Base-by-base conservation (phyloP, 2,888 invertebrate species). In the Leucophenga maculata region DNA sequence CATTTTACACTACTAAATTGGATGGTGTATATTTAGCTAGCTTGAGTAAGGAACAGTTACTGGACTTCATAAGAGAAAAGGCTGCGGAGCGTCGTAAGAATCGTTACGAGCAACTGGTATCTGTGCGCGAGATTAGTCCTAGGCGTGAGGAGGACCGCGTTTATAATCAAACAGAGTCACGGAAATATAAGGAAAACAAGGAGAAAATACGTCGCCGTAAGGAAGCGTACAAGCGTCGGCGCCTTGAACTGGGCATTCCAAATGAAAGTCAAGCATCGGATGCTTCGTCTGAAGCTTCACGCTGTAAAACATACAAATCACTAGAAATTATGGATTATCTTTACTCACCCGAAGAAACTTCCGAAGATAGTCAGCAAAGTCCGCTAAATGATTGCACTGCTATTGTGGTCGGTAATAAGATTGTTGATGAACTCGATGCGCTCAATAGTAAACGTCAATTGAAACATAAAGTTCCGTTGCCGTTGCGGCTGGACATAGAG, bases 111-210 rank as follows among this genome's bases (percentile, higher is more conserved):
- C 79, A 83, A 0, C 89, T 93, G 8, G 92, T 92, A 4, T 91
- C 91, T 22, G 92, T 93, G 77, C 89, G 92, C 69, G 90, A 92
- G 2, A 93, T 93, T 60, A 93, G 93, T 83, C 95, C 96, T 0
- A 91, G 95, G 44, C 92, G 93, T 1, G 95, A 95, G 85, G 94
- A 95, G 83, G 95, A 95, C 85, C 92, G 92, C 77, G 77, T 92
- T 52, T 92, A 92, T 57, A 92, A 92, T 71, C 91, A 93, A 72
- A 88, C 92, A 72, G 94, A 94, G 83, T 91, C 93, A 74, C 93
- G 93, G 83, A 91, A 93, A 64, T 94, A 94, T 87, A 93, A 93
- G 85, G 93, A 94, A 82, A 94, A 94, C 48, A 95, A 95, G 84
- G 94, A 95, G 83, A 94, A 94, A 86, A 88, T 94, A 73, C 91